Conservation (phyloP, 1,140 invertebrate genomes). For the Pseudoatta argentina region DNA sequence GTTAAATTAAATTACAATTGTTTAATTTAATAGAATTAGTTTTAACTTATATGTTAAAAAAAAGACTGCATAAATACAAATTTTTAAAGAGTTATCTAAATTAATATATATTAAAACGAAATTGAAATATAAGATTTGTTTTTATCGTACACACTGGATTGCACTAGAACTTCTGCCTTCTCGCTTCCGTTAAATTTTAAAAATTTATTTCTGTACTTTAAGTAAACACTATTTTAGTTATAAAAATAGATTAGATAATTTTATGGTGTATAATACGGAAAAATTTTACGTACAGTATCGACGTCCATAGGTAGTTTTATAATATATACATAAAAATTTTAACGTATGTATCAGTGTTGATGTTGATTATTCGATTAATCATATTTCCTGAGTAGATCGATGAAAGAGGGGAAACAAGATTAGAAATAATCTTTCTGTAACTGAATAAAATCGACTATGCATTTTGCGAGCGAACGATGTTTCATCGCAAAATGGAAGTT, state of each 20-base stretch:
- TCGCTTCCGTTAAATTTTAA: background rate
- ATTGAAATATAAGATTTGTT: background rate
- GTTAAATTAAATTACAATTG: background rate
- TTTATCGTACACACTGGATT: background rate
- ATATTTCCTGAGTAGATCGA: background rate
- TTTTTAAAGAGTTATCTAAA: conserved; percentile 1
- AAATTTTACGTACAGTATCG: background rate
- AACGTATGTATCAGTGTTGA: background rate
- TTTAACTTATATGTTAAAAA: background rate
- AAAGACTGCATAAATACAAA: background rate
- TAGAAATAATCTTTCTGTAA: conserved; percentile 21
- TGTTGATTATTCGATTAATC: conserved; percentile 14
- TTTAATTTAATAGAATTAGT: background rate
- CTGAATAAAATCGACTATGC: conserved; percentile 30
- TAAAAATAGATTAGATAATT: background rate
- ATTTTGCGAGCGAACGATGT: conserved; percentile 31
- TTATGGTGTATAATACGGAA: background rate
- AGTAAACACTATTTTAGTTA: background rate
- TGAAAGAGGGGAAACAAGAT: conserved; percentile 1
- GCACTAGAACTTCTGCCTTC: background rate
- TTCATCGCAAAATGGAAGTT: conserved; percentile 48
- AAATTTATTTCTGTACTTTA: background rate
- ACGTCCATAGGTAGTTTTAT: background rate
- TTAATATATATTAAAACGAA: background rate
- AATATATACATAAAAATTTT: background rate